These are phyloP conservation scores for Eupsilia transversa DNA, from an alignment of 2,888 invertebrate genomes.

Conservation along the genomic window DNA sequence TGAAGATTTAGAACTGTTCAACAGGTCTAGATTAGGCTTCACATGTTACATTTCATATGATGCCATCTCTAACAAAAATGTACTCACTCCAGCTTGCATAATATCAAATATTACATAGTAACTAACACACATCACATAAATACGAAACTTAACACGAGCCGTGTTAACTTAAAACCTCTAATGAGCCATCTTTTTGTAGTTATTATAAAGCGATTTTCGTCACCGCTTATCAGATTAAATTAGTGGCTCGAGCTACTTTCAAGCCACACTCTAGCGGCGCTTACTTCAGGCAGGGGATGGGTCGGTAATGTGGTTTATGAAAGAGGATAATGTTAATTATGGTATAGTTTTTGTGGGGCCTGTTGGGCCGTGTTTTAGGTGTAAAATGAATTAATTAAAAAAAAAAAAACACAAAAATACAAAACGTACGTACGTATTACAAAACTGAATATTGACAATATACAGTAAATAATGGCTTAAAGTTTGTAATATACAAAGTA, in stretches of 20 bases:
- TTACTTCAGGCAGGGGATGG: slow-evolving; percentile 41
- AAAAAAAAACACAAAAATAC: no score
- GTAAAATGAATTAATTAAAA: no score
- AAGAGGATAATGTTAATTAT: slow-evolving; percentile 37
- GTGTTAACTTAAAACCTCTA: slow-evolving; percentile 58
- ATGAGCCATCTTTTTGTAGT: slow-evolving; percentile 70
- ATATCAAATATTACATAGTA: background rate
- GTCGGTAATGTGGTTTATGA: slow-evolving; percentile 36
- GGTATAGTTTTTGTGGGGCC: slow-evolving; percentile 31
- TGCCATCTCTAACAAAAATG: background rate
- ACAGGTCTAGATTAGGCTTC: background rate
- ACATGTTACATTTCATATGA: background rate
- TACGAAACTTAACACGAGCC: slow-evolving; percentile 23
- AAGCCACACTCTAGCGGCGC: slow-evolving; percentile 67
- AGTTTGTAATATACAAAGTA: no score
- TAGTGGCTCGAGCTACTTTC: slow-evolving; percentile 65
- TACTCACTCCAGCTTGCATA: background rate
- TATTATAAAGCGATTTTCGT: slow-evolving; percentile 76
- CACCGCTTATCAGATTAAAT: slow-evolving; percentile 82
- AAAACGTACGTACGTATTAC: no score
- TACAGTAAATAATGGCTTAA: no score
- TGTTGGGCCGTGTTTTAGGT: slow-evolving; percentile 5
- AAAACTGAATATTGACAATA: no score
- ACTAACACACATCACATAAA: slow-evolving; percentile 5
- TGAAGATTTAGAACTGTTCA: background rate